Percentiles rank a stretch among this genome's conserved stretches.
phyloP scores from a whole-genome alignment of 2,888 invertebrate species.

The Idaea dimidiata region DNA sequence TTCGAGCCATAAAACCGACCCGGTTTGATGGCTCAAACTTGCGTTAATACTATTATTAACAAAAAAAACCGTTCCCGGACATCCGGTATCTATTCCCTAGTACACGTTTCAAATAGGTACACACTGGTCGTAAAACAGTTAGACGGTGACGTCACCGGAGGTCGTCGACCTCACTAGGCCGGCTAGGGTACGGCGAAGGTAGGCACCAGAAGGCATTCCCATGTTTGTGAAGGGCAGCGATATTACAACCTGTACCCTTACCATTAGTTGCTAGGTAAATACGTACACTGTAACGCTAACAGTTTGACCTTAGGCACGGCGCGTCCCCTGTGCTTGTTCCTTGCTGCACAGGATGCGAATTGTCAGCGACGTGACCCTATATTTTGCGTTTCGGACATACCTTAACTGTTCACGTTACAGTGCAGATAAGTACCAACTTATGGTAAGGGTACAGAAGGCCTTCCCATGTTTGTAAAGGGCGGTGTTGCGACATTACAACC shows the following conservation, averaged over 20 bases:
- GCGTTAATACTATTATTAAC: too few relatives aligned
- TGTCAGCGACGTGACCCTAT: too few relatives aligned
- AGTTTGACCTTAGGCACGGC: too few relatives aligned
- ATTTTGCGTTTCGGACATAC: too few relatives aligned
- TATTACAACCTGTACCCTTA: too few relatives aligned
- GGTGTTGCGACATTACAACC: background rate
- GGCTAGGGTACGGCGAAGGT: background rate
- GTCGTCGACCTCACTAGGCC: conserved; percentile 1
- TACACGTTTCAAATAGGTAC: background rate
- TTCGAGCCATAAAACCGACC: background rate
- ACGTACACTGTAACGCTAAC: too few relatives aligned
- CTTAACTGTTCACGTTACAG: too few relatives aligned
- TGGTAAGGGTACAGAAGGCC: background rate
- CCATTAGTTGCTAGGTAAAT: too few relatives aligned
- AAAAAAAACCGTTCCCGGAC: background rate
- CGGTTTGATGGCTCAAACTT: too few relatives aligned
- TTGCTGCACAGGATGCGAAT: too few relatives aligned
- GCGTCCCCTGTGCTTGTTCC: too few relatives aligned
- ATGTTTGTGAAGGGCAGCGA: background rate
- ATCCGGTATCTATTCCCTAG: background rate
- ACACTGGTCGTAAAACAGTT: background rate
- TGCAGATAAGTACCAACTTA: too few relatives aligned
- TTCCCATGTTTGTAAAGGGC: background rate
- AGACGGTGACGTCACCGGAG: background rate
- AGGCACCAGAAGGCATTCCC: background rate